A percentile compares a stretch with the other conserved stretches of the same genome.
Evolutionary conservation across 2,113 vertebrate genomes (phyloP).

Genomic region (Burhinus oedicnemus): DNA sequence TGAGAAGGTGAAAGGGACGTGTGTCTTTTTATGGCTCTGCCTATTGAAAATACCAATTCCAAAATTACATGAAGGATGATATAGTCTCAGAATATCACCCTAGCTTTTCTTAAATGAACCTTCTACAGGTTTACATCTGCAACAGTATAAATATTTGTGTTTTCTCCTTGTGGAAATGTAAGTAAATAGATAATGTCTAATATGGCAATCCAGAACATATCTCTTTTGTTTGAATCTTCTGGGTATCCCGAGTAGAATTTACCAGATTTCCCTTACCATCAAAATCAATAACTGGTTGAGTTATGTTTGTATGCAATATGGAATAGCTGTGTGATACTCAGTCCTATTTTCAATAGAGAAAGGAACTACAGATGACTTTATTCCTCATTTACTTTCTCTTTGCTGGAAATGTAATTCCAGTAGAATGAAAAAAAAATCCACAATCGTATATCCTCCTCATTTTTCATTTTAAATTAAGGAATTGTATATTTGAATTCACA

Average conservation of each 20-base stretch:
- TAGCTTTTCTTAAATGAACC: not conserved
- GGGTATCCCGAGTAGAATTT: not conserved
- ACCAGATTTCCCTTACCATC: not conserved
- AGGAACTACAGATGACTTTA: conserved; percentile 13
- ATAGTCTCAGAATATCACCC: not conserved
- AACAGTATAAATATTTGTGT: not conserved
- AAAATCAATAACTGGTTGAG: conserved; percentile 31
- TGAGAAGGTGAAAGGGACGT: not conserved
- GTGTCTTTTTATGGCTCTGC: not conserved
- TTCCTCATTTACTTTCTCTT: conserved; percentile 43
- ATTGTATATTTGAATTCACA: conserved; percentile 25
- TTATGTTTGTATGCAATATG: conserved; percentile 16
- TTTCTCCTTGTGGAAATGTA: not conserved
- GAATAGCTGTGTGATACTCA: conserved; percentile 28
- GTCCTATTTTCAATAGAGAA: conserved; percentile 37
- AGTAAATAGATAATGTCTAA: not conserved
- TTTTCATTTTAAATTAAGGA: conserved; percentile 53
- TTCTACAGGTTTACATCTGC: not conserved
- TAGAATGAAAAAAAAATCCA: not conserved
- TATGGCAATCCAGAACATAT: not conserved
- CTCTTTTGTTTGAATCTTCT: not conserved
- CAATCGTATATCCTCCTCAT: conserved; percentile 1
- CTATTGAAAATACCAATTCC: not conserved
- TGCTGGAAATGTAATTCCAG: conserved; percentile 44
- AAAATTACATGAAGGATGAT: not conserved